Conservation (phyloP, 2,888 invertebrate species). For the Nymphalis c-album region DNA sequence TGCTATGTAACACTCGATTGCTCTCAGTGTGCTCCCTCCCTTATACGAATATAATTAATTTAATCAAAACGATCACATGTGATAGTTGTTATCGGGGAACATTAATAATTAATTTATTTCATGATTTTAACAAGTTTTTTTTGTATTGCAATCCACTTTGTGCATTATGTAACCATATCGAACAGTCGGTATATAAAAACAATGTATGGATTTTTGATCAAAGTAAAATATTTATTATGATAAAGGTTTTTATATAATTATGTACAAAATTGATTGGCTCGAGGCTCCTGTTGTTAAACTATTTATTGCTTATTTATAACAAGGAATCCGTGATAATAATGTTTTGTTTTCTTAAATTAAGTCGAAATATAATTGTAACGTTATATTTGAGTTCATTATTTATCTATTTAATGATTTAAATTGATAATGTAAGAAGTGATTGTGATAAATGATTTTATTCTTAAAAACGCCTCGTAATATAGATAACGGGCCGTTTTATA, state of each 20-base stretch:
- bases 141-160: not conserved
- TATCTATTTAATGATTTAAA: too few species aligned
- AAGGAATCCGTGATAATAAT: too few species aligned
- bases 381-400: too few species aligned
- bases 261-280: not conserved
- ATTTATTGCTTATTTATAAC: too few species aligned
- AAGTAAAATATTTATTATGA: not conserved
- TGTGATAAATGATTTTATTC: too few species aligned
- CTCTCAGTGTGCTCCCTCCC: too few species aligned
- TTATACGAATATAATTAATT: not conserved
- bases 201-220: not conserved
- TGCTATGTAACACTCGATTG: too few species aligned
- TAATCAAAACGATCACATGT: not conserved
- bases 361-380: too few species aligned
- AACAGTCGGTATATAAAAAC: not conserved
- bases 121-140: not conserved
- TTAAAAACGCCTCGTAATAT: too few species aligned
- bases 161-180: not conserved
- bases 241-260: not conserved
- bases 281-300: not conserved
- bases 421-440: too few species aligned
- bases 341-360: too few species aligned
- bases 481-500: too few species aligned
- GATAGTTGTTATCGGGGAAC: constrained; percentile 3
- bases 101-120: constrained; percentile 7